Evolutionary conservation across 2,113 vertebrate species (phyloP), one percentile per base, ranked within the genome.

Genomic region (Prolemur simus): DNA sequence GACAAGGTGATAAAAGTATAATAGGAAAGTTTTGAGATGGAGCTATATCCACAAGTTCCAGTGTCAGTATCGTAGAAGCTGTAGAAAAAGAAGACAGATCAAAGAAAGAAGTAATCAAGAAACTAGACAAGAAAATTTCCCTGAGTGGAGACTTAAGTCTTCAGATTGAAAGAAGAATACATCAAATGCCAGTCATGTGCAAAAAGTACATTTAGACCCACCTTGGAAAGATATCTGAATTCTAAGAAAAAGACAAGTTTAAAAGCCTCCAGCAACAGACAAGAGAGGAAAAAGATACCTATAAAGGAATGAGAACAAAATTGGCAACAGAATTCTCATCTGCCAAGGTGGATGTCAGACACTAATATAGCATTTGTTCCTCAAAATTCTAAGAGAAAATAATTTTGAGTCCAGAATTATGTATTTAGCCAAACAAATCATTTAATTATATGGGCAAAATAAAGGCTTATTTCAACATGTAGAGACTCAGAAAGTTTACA

Each of bases 221-320:
- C 20, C 52, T 92, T 69, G 60, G 69, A 68, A 89, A 84, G 47
- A 68, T 64, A n/a, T 52, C 42, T 52, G 49, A 68, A 39, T 83
- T 93, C 77, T n/a, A 77, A 83, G 77, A 52, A 89, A 93, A 96
- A 76, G 34, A 64, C 25, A 89, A 83, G 68, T 52, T 5, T 58
- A 66, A 93, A 89, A 58, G 68, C 42, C 3, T 82, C 77, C 37
- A 42, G 47, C 56, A 45, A 74, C 58, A 32, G 58, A 58, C 29
- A 47, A 27, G 3, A 77, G n/a, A 58, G 60, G 60, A 27, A 71
- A 68, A 82, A 14, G 52, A 83, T 56, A 34, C 9, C 37, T 88
- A 68, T 68, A 27, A 95, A 92, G 58, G 34, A 76, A 74, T 10
- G 17, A 69, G 52, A 60, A 68, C 47, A 87, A 88, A 64, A n/a